phyloP scores from a whole-genome alignment of 2,797 vertebrate species.

The Micrastur ruficollis region DNA sequence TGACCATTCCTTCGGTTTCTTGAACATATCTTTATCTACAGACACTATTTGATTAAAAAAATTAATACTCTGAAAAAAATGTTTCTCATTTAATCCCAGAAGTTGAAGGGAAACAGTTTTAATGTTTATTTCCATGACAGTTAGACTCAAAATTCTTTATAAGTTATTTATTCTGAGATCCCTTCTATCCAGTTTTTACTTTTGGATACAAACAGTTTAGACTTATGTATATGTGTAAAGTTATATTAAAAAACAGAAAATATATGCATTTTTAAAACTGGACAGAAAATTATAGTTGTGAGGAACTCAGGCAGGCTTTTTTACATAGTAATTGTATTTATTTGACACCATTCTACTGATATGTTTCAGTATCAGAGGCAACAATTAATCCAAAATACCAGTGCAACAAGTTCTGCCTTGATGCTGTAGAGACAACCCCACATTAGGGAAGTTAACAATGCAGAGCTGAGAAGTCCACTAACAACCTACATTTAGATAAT shows the following conservation, averaged over 20 bases:
- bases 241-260: neutral
- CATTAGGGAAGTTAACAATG: neutral
- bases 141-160: neutral
- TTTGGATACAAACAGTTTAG: neutral
- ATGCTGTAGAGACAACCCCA: neutral
- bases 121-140: neutral
- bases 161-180: neutral
- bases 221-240: neutral
- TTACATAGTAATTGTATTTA: neutral
- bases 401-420: neutral
- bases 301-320: neutral
- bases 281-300: neutral
- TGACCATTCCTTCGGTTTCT: neutral
- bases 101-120: neutral
- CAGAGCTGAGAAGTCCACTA: neutral
- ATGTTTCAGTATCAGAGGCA: neutral
- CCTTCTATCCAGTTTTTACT: neutral
- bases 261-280: neutral
- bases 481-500: neutral
- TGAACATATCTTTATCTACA: neutral
- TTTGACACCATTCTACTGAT: neutral
- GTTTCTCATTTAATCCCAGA: neutral
- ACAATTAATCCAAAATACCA: neutral
- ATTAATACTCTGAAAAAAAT: neutral
- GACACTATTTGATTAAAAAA: neutral